Percentiles rank a stretch among this genome's conserved stretches.
Evolutionary conservation across 2,888 invertebrate species (phyloP).

Genomic region (Athalia rosae): DNA sequence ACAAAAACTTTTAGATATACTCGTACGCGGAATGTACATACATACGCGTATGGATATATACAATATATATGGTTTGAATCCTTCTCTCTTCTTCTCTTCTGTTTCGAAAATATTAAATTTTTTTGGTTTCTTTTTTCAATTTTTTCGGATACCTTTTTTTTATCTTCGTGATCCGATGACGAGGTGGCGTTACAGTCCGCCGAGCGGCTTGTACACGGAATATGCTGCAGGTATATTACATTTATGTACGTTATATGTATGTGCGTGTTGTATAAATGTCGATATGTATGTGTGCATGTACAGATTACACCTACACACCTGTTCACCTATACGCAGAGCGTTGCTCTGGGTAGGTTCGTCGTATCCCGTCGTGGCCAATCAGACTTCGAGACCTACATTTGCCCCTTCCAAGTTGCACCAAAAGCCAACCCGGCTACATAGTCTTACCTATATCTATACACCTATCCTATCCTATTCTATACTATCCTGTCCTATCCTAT

Average conservation of each 20-base stretch:
- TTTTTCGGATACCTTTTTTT: neutral
- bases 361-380: slow-evolving; percentile 61
- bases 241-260: neutral
- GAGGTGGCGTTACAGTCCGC: too few relatives aligned
- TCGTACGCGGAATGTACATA: slow-evolving; percentile 32
- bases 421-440: slow-evolving; percentile 50
- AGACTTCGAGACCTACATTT: slow-evolving; percentile 70
- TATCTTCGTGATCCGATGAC: neutral
- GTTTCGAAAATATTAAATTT: slow-evolving; percentile 19
- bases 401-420: slow-evolving; percentile 49
- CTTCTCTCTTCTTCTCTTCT: slow-evolving; percentile 26
- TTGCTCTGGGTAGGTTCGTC: slow-evolving; percentile 39
- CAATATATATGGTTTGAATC: neutral
- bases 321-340: slow-evolving; percentile 35
- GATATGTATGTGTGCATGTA: slow-evolving; percentile 23
- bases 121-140: neutral
- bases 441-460: slow-evolving; percentile 15
- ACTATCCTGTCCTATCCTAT: slow-evolving; percentile 47
- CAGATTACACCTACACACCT: neutral
- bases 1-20: neutral
- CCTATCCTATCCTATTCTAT: slow-evolving; percentile 9
- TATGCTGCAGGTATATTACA: neutral
- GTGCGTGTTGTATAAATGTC: neutral
- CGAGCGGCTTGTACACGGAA: too few relatives aligned
- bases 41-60: neutral